Evolutionary conservation across 2,113 vertebrate genomes (phyloP).

Genomic region (Syngnathus typhle): DNA sequence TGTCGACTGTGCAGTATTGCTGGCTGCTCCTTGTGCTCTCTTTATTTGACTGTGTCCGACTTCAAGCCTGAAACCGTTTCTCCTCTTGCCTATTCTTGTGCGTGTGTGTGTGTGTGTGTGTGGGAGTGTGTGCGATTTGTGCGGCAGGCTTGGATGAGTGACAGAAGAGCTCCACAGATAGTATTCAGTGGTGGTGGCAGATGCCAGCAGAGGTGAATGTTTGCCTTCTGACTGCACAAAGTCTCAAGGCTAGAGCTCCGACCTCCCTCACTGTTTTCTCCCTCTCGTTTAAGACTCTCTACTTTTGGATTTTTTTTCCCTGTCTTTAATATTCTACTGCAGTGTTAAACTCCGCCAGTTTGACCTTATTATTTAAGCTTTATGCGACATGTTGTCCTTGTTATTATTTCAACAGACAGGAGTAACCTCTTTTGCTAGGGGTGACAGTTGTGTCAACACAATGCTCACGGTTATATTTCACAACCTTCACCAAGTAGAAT

Average conservation of each 20-base stretch:
- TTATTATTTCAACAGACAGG: conserved; percentile 38
- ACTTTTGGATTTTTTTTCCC: background rate
- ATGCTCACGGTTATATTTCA: background rate
- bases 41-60: conserved; percentile 36
- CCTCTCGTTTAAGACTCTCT: conserved; percentile 8
- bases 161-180: conserved; percentile 78
- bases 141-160: conserved; percentile 72
- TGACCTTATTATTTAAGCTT: conserved; percentile 1
- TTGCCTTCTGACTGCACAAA: conserved; percentile 44
- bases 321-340: background rate
- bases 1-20: conserved; percentile 17
- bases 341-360: background rate
- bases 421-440: conserved; percentile 30
- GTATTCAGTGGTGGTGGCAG: conserved; percentile 77
- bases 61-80: conserved; percentile 38
- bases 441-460: conserved; percentile 28
- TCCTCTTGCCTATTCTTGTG: conserved; percentile 27
- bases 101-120: conserved; percentile 29
- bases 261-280: conserved; percentile 21
- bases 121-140: conserved; percentile 17
- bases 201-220: conserved; percentile 77
- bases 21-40: conserved; percentile 22
- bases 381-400: conserved; percentile 17
- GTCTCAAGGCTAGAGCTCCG: conserved; percentile 23
- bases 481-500: background rate